Base-by-base conservation (phyloP, 2,888 invertebrate genomes). In the Neoaliturus tenellus region DNA sequence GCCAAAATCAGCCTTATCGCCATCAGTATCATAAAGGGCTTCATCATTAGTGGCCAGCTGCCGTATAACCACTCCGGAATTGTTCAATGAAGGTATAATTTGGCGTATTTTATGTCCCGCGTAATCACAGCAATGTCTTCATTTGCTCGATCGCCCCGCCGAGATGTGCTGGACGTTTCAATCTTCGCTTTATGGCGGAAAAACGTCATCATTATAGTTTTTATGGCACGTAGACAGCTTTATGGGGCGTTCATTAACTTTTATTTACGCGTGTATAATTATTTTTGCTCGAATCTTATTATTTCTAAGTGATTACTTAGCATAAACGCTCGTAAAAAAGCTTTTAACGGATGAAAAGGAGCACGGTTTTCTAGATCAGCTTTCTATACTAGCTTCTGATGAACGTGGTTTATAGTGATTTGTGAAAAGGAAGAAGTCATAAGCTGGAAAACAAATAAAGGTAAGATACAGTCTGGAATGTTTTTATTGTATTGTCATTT, bases 81-180 rank as follows among this genome's bases (percentile, higher is more conserved):
- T 20, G 62, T 62, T 4, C 62, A 12, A 62, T 62, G 41, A 28
- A 44, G 25, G 44, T 75, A 44, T 44, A 75, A 75, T 75, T 75
- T 44, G 41, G 48, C 25, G 48, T 41, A 75, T 48, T 75, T 75
- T 75, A 75, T 44, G 48, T 14, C 71, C 12, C 6, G 3, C 44
- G 44, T 28, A 75, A 75, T 75, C 44, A 44, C 48, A 0, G 75
- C n/a, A 14, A 75, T 75, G 75, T 75, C 75, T 75, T 75, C 75
- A 75, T 75, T 75, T 39, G n/a, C 41, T 25, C 23, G 28, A 48
- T 48, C 1, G n/a, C 28, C 71, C n/a, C 1, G 25, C 28, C 35
- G 39, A 39, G 39, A 33, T n/a, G 2, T 8, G 23, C 3, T n/a
- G 35, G 69, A 62, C 39, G 39, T 69, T 69, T 69, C 39, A 69